Percentiles rank a stretch among this genome's conserved stretches.
Evolutionary conservation across 2,113 vertebrate genomes (phyloP).

Genomic region (Pleuronectes platessa): DNA sequence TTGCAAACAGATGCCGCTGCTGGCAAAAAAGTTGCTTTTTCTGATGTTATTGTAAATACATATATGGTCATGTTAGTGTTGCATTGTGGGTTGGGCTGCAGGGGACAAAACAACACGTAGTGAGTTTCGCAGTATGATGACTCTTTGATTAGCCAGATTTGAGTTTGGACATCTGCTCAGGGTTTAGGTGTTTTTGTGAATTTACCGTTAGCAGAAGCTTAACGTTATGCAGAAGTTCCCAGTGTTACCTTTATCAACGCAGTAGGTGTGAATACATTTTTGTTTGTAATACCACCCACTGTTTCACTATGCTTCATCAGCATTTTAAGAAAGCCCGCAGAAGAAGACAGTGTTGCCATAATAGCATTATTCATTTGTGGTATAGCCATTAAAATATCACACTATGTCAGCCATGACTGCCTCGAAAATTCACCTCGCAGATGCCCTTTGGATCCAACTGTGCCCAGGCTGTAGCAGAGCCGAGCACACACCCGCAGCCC

Average conservation of each 20-base stretch:
- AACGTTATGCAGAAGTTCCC: constrained; percentile 8
- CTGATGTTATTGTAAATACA: neutral
- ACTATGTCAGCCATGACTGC: constrained; percentile 30
- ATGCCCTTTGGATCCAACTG: constrained; percentile 53
- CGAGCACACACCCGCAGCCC: constrained; percentile 46
- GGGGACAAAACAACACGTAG: neutral
- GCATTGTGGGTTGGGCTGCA: constrained; percentile 7
- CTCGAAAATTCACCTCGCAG: constrained; percentile 35
- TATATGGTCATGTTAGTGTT: neutral
- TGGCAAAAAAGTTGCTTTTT: neutral
- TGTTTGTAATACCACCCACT: constrained; percentile 53
- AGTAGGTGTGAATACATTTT: constrained; percentile 43
- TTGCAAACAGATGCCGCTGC: neutral
- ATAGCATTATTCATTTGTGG: constrained; percentile 51
- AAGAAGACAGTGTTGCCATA: constrained; percentile 49
- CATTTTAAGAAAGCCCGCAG: constrained; percentile 55
- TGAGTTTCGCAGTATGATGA: neutral
- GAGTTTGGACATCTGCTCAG: neutral
- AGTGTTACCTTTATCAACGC: constrained; percentile 29
- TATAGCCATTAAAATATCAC: constrained; percentile 42
- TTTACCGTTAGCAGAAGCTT: neutral
- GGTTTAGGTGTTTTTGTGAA: neutral
- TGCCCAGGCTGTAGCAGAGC: constrained; percentile 36
- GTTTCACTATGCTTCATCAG: constrained; percentile 66
- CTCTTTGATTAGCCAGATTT: neutral